Conservation (phyloP, 2,888 invertebrate genomes). For the Penaeus monodon region DNA sequence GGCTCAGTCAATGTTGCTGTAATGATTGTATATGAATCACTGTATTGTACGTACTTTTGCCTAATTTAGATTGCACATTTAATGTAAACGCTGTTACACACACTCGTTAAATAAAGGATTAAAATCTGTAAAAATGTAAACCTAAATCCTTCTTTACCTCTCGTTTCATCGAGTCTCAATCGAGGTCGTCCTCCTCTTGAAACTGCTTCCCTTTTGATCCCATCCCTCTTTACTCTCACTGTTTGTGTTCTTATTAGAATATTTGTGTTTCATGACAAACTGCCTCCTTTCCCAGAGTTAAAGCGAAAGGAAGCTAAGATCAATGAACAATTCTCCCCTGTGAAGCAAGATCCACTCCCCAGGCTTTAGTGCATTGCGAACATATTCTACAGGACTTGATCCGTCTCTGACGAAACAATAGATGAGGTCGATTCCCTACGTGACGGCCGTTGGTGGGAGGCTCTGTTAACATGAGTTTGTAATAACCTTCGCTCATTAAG, state of each 20-base stretch:
- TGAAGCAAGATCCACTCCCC: slow-evolving; percentile 22
- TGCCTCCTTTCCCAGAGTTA: slow-evolving; percentile 19
- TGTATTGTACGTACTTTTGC: too few species aligned
- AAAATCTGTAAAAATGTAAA: too few species aligned
- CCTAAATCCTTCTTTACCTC: too few species aligned
- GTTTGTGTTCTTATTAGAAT: slow-evolving; percentile 24
- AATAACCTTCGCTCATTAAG: background rate
- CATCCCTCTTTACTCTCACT: too few species aligned
- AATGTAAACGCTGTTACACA: too few species aligned
- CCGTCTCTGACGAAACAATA: slow-evolving; percentile 24
- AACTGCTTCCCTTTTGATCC: too few species aligned
- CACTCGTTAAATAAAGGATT: too few species aligned
- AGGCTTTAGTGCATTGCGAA: slow-evolving; percentile 25
- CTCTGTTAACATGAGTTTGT: slow-evolving; percentile 14
- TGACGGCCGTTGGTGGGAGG: background rate
- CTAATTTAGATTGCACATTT: too few species aligned
- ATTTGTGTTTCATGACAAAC: slow-evolving; percentile 20
- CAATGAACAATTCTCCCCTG: slow-evolving; percentile 19
- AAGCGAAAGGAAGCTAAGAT: slow-evolving; percentile 7
- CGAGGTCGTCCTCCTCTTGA: too few species aligned
- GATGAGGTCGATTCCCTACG: slow-evolving; percentile 15
- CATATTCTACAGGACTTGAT: slow-evolving; percentile 24
- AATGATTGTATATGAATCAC: too few species aligned
- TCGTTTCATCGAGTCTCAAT: too few species aligned
- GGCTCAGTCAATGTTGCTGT: too few species aligned